Evolutionary conservation across 2,888 invertebrate genomes (phyloP).

Genomic region (Agrotis ipsilon): DNA sequence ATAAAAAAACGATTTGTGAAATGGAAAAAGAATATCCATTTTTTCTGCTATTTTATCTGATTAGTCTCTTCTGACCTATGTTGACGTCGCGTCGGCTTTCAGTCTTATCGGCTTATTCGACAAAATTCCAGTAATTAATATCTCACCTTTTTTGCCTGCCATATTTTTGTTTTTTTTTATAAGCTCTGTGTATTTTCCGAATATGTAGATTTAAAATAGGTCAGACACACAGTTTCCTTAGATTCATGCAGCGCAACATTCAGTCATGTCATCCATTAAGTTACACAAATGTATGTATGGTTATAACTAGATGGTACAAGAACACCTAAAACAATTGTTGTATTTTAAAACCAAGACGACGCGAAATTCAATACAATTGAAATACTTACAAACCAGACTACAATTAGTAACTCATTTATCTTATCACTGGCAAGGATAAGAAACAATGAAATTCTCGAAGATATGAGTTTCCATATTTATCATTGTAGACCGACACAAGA

Average conservation of each 20-base stretch:
- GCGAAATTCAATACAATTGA: slow-evolving; percentile 57
- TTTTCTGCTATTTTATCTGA: not conserved
- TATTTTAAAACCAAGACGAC: slow-evolving; percentile 40
- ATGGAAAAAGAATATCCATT: not conserved
- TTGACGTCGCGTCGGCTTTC: not conserved
- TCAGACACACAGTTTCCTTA: not conserved
- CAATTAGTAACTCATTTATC: slow-evolving; percentile 75
- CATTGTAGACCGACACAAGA: slow-evolving; percentile 48
- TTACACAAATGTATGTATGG: not conserved
- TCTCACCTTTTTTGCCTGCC: not conserved
- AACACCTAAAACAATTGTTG: not conserved
- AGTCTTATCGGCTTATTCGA: not conserved
- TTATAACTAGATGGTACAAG: not conserved
- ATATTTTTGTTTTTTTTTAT: not conserved
- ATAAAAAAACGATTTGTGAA: not conserved
- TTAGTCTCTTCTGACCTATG: not conserved
- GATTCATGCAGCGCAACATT: not conserved
- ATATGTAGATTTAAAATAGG: not conserved
- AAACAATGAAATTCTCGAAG: slow-evolving; percentile 79
- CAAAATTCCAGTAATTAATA: not conserved
- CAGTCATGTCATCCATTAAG: not conserved
- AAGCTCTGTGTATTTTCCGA: too few species aligned
- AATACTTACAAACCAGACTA: slow-evolving; percentile 50
- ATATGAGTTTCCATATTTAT: slow-evolving; percentile 73
- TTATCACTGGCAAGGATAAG: slow-evolving; percentile 79